Evolutionary conservation across 2,888 invertebrate species (phyloP), one percentile per base, ranked within the genome.

Genomic region (Parnassius glacialis): DNA sequence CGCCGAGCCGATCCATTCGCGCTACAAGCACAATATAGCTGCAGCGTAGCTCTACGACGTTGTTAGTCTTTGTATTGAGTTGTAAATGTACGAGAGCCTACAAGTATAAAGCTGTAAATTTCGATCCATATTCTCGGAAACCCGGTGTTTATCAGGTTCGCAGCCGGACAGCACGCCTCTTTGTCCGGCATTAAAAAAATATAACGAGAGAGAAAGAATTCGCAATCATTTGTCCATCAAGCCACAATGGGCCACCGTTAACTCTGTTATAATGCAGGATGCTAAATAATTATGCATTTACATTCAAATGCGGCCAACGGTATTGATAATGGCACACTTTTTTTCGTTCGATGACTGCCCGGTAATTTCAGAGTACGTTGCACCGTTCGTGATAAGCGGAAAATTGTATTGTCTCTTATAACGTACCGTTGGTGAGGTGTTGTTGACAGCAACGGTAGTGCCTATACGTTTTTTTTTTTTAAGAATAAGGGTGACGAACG

Each of bases 151-250:
- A 48, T 12, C 45, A 52, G 34, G 13, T 25, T 5, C 2, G 16
- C 52, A 45, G 9, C 11, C 50, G 42, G 41, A 41, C 48, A 34
- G 41, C 12, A 20, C 43, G 51, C 12, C 45, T n/a, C 53, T 44
- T 62, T 62, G 57, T 62, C 47, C 45, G 13, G 48, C 44, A 13
- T 51, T 45, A 57, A 56, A 61, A 61, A 57, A 59, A 50, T 10
- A 43, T 42, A 70, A 67, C 64, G 65, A 62, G 41, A 70, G 65
- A 61, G 67, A 70, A 78, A 80, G 80, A 78, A 76, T 70, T 71
- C 73, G 81, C 85, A 87, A 87, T 87, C 85, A 87, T 87, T 87
- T 86, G 83, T 82, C 82, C 86, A 84, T 85, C 85, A 85, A 74
- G 71, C 7, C 75, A 87, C 87, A 88, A 88, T 86, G 83, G 76